phyloP scores from a whole-genome alignment of 2,113 vertebrate genomes.

The Mus spicilegus region DNA sequence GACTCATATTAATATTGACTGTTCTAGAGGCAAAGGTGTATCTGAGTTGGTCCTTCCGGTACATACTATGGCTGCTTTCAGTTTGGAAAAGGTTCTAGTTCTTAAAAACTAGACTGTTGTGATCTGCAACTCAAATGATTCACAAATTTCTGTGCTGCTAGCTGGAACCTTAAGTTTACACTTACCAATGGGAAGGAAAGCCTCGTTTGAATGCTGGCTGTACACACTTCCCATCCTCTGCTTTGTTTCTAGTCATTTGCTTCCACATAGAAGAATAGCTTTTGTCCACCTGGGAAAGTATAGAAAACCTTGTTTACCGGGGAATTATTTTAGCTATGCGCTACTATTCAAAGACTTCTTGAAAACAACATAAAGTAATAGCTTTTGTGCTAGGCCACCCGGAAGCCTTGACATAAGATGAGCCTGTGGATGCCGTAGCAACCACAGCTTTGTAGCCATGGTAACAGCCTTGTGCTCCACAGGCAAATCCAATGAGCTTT shows the following conservation, averaged over 20 bases:
- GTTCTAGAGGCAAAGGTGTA: background rate
- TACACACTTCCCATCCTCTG: slow-evolving; percentile 18
- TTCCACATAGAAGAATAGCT: background rate
- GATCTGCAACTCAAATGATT: background rate
- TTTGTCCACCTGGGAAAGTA: background rate
- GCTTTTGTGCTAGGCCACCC: slow-evolving; percentile 78
- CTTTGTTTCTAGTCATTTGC: slow-evolving; percentile 42
- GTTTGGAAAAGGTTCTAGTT: background rate
- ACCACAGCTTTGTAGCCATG: slow-evolving; percentile 88
- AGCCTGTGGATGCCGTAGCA: slow-evolving; percentile 85
- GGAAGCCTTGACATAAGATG: slow-evolving; percentile 86
- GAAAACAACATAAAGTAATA: slow-evolving; percentile 80
- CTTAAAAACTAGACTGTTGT: background rate
- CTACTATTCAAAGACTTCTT: slow-evolving; percentile 68
- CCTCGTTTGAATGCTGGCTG: background rate
- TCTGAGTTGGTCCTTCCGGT: background rate
- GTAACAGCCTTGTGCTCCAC: slow-evolving; percentile 88
- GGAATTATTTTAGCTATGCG: slow-evolving; percentile 61
- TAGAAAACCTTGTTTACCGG: slow-evolving; percentile 51
- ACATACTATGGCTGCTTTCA: background rate
- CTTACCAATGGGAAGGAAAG: background rate
- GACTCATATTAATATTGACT: background rate
- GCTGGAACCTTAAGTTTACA: background rate
- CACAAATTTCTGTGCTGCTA: slow-evolving; percentile 4
- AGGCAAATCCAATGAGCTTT: slow-evolving; percentile 89